Evolutionary conservation across 1,140 invertebrate species (phyloP), one percentile per base, ranked within the genome.

Genomic region (Plectrocnemia conspersa): DNA sequence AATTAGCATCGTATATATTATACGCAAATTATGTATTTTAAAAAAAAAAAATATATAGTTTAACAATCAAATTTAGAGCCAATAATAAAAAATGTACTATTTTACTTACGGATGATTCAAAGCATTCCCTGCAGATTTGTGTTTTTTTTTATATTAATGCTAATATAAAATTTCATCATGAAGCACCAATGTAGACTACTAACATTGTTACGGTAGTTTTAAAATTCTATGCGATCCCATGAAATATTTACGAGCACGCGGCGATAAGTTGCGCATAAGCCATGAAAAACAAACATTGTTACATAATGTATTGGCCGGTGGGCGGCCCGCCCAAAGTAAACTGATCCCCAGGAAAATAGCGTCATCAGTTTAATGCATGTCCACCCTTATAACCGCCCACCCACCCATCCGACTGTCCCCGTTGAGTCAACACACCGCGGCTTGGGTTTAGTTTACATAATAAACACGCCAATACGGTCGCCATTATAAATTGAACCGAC

Each of bases 311-410:
- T 56, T 46, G 42, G 50, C 23, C 19, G 23, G 24, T n/a, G 44
- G 46, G n/a, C 29, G 7, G 29, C 22, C 27, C 44, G 15, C 29
- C 55, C 48, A 53, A 54, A 61, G 58, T 61, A 61, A 61, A 61
- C 58, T 50, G 58, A 61, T 61, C 58, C 50, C 29, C 45, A 36
- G 44, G 54, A 54, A 56, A 61, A 61, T 56, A 56, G 50, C 54
- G 58, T 61, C 54, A 56, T 61, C 58, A 61, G 54, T 56, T 56
- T 61, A 61, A 61, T 61, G 54, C 58, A 56, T 54, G 35, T 50
- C 58, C 38, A 9, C 16, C 36, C 36, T 21, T 15, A 15, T 19
- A 29, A 22, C 40, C 9, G 53, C 23, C 42, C 15, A n/a, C 27
- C 35, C 18, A 32, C 25, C 25, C 24, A 42, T 21, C 50, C 38